A percentile compares a stretch with the other conserved stretches of the same genome.
Conservation (phyloP, 1,140 invertebrate species). For the Antheraea mylitta region DNA sequence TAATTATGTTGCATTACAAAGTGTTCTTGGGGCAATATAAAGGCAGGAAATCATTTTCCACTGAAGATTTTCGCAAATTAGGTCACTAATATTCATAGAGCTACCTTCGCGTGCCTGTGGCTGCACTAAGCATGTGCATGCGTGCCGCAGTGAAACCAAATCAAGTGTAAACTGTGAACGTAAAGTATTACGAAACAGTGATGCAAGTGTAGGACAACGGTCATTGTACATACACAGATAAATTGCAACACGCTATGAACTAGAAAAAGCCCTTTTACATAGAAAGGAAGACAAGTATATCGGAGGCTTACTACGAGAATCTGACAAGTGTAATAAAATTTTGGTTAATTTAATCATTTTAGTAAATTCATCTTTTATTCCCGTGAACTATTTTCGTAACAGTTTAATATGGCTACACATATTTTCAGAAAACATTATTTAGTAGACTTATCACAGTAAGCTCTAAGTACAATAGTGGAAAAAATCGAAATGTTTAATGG, state of each 20-base stretch:
- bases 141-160: constrained; percentile 31
- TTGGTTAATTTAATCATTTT: too few relatives aligned
- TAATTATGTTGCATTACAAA: too few relatives aligned
- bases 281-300: background rate
- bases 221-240: constrained; percentile 12
- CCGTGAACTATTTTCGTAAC: too few relatives aligned
- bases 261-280: background rate
- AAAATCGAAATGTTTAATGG: too few relatives aligned
- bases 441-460: too few relatives aligned
- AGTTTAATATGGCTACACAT: too few relatives aligned
- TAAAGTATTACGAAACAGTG: constrained; percentile 30
- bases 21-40: too few relatives aligned
- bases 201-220: constrained; percentile 23
- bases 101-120: constrained; percentile 11
- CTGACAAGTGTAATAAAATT: too few relatives aligned
- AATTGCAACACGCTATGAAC: background rate
- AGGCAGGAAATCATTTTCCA: too few relatives aligned
- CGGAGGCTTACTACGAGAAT: background rate
- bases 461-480: too few relatives aligned
- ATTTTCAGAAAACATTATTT: too few relatives aligned
- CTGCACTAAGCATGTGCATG: constrained; percentile 23
- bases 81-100: constrained; percentile 5
- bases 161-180: constrained; percentile 35
- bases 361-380: too few relatives aligned
- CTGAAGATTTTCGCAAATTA: background rate